Percentiles rank a stretch among this genome's conserved stretches.
Evolutionary conservation across 2,113 vertebrate species (phyloP).

Genomic region (Indicator indicator): DNA sequence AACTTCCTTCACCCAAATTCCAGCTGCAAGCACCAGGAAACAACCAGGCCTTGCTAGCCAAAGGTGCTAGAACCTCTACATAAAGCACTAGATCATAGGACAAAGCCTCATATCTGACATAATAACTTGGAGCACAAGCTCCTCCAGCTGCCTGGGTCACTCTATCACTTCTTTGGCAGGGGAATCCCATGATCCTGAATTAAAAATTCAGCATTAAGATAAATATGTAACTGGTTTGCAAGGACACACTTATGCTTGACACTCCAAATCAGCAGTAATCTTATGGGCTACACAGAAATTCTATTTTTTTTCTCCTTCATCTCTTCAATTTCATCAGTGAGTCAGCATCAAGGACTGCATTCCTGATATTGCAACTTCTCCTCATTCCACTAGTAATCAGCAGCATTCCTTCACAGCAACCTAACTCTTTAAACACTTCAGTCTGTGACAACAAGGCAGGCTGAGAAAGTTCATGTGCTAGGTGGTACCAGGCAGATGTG

Average conservation of each 20-base stretch:
- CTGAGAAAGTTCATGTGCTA: conserved; percentile 57
- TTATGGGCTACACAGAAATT: not conserved
- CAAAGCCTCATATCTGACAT: not conserved
- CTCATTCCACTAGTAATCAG: conserved; percentile 51
- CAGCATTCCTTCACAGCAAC: conserved; percentile 61
- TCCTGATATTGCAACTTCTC: conserved; percentile 30
- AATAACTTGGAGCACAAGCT: not conserved
- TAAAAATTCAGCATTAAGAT: not conserved
- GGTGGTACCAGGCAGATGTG: conserved; percentile 74
- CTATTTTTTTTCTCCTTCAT: not conserved
- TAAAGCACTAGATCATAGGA: not conserved
- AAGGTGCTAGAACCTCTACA: not conserved
- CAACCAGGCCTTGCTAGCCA: not conserved
- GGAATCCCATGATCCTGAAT: not conserved
- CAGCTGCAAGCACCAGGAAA: conserved; percentile 9
- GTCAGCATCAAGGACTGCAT: conserved; percentile 31
- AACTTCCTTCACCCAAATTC: conserved; percentile 10
- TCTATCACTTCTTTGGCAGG: not conserved
- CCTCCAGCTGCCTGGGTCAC: not conserved
- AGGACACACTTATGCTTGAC: not conserved
- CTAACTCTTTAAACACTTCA: conserved; percentile 22
- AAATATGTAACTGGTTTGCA: not conserved
- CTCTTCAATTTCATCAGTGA: conserved; percentile 47
- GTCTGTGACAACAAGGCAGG: not conserved
- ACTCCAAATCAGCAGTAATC: not conserved